These are phyloP conservation scores for Syrista parreyssii DNA, from an alignment of 2,888 invertebrate genomes.

Conservation along the genomic window DNA sequence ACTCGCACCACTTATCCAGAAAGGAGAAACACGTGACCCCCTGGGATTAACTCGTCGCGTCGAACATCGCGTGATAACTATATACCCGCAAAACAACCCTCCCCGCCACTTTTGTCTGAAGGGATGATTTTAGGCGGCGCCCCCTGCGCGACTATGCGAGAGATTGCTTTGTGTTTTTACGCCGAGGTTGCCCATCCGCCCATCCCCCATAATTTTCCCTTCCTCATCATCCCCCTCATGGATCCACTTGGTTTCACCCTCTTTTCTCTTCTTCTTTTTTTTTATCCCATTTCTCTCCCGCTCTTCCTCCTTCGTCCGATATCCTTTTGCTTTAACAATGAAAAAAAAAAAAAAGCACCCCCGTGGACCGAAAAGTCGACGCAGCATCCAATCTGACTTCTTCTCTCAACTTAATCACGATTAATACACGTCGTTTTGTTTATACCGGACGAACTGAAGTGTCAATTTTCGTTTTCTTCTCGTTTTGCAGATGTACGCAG, in stretches of 20 bases:
- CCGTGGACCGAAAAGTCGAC: not conserved
- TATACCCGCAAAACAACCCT: not conserved
- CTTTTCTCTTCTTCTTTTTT: not conserved
- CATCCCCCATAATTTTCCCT: not conserved
- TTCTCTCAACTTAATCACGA: not conserved
- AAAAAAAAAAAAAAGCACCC: too few species aligned
- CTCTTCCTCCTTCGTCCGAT: not conserved
- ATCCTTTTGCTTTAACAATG: not conserved
- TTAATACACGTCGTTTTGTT: not conserved
- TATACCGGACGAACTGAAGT: not conserved
- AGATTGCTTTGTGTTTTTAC: not conserved
- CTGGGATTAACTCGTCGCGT: not conserved
- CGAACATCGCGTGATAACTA: not conserved
- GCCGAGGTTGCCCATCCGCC: not conserved
- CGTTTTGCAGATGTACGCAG: constrained; percentile 76
- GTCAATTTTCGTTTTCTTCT: constrained; percentile 9
- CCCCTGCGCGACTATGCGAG: not conserved
- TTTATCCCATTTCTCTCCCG: not conserved
- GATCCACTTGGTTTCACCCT: not conserved
- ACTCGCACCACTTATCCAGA: not conserved
- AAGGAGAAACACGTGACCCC: not conserved
- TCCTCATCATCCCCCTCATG: not conserved
- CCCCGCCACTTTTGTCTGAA: not conserved
- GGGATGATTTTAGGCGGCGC: not conserved
- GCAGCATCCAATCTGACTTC: not conserved